Evolutionary conservation across 1,140 invertebrate species (phyloP).

Genomic region (Zaprionus lachaisei): DNA sequence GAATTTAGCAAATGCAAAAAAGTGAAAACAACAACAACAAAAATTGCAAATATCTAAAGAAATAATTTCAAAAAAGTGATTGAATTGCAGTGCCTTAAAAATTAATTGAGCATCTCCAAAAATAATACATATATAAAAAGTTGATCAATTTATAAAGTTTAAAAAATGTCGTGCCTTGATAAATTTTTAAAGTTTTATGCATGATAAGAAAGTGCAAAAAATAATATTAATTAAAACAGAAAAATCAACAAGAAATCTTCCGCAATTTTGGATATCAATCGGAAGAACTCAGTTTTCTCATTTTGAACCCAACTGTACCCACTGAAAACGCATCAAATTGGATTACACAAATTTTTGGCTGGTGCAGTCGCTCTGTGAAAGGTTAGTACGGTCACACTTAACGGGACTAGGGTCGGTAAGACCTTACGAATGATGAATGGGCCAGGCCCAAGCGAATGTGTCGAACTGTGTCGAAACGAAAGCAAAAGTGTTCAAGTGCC

Average conservation of each 20-base stretch:
- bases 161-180: constrained; percentile 69
- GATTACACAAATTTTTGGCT: constrained; percentile 77
- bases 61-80: constrained; percentile 25
- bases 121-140: constrained; percentile 16
- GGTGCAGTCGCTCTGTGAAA: constrained; percentile 74
- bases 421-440: constrained; percentile 42
- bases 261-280: constrained; percentile 25
- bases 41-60: constrained; percentile 22
- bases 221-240: constrained; percentile 15
- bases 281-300: constrained; percentile 39
- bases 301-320: constrained; percentile 56
- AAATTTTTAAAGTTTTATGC: constrained; percentile 65
- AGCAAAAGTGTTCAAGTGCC: constrained; percentile 67
- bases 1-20: constrained; percentile 50
- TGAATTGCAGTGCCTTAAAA: constrained; percentile 66
- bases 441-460: constrained; percentile 1
- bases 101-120: constrained; percentile 23
- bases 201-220: constrained; percentile 46
- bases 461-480: constrained; percentile 46
- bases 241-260: constrained; percentile 11
- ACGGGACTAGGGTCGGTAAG: background rate
- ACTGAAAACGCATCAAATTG: constrained; percentile 67
- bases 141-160: constrained; percentile 7
- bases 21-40: constrained; percentile 11
- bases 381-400: constrained; percentile 64